Base-by-base conservation (phyloP, 1,140 invertebrate genomes). In the Lepeophtheirus salmonis region DNA sequence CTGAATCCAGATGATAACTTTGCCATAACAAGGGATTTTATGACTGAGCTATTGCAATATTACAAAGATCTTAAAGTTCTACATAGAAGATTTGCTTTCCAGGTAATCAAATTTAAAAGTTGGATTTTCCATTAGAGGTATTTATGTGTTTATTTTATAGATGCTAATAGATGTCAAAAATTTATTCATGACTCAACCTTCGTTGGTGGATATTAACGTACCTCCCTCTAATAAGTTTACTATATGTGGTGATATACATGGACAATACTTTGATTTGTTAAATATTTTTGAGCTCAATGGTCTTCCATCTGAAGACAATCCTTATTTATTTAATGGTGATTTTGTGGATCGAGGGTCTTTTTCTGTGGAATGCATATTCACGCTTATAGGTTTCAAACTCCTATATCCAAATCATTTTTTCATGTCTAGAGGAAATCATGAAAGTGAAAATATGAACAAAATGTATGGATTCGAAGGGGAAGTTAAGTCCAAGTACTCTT, bases 391-490 rank as follows among this genome's bases (percentile, higher is more conserved):
- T 64, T 98, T 91, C 71, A 98, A 98, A 72, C 74, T 98, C 55
- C 76, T 98, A 12, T 97, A 88, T 75, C 95, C 96, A 0, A 81
- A 97, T 71, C 84, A 97, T 71, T 98, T 99, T 72, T 97, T 83
- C 71, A 90, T 99, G 84, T 86, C 91, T 0, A 78, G 95, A 80
- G 95, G 92, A 25, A 98, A 99, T 72, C 95, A 98, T 71, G 95
- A 99, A 70, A 95, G 88, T 67, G 79, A 83, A 18, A 92, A 85
- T 14, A 98, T 99, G 94, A 99, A 99, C 74, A 89, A 96, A 73
- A 95, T 97, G 84, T 98, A 97, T 72, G 94, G 94, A 17, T 97
- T 98, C 76, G 86, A 92, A 66, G 92, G 92, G 1, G 94, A 98
- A 77, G 92, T 97, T 0, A 90, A 89, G 67, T 80, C 85, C 3